A percentile compares a stretch with the other conserved stretches of the same genome.
phyloP scores from a whole-genome alignment of 2,888 invertebrate species.

The Hydrotaea diabolus region DNA sequence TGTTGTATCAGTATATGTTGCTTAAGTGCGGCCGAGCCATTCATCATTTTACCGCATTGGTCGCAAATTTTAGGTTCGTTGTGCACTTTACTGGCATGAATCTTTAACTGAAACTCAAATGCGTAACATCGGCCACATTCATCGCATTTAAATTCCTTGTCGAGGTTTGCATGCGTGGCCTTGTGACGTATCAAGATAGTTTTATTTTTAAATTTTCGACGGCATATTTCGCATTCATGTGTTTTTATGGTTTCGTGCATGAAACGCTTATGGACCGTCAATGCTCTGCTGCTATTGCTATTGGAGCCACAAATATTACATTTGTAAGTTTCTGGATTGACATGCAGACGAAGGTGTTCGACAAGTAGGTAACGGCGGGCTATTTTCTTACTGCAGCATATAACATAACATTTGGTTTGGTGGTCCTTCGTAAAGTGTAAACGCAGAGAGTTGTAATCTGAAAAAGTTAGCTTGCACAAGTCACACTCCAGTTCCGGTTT shows the following conservation, averaged over 20 bases:
- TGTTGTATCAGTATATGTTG: conserved; percentile 40
- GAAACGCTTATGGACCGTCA: conserved; percentile 67
- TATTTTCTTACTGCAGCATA: conserved; percentile 70
- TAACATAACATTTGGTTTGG: conserved; percentile 66
- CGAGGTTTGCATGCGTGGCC: conserved; percentile 66
- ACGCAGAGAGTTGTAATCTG: conserved; percentile 64
- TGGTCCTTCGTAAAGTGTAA: conserved; percentile 68
- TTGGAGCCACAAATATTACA: conserved; percentile 68
- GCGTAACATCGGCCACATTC: conserved; percentile 66
- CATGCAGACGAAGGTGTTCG: conserved; percentile 69
- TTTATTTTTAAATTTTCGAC: conserved; percentile 65
- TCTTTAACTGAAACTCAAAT: conserved; percentile 42
- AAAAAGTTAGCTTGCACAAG: conserved; percentile 60
- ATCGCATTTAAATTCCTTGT: conserved; percentile 67
- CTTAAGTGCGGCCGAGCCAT: conserved; percentile 23
- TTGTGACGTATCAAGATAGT: conserved; percentile 65
- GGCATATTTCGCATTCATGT: conserved; percentile 67
- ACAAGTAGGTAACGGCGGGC: conserved; percentile 68
- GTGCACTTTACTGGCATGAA: conserved; percentile 38
- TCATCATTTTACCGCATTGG: conserved; percentile 49
- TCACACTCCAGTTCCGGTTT: conserved; percentile 67
- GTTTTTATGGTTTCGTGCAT: conserved; percentile 60
- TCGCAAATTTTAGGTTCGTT: conserved; percentile 48
- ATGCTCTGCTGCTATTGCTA: conserved; percentile 62
- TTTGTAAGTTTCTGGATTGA: conserved; percentile 70